phyloP scores from a whole-genome alignment of 2,113 vertebrate genomes.

The Brachypteracias leptosomus region DNA sequence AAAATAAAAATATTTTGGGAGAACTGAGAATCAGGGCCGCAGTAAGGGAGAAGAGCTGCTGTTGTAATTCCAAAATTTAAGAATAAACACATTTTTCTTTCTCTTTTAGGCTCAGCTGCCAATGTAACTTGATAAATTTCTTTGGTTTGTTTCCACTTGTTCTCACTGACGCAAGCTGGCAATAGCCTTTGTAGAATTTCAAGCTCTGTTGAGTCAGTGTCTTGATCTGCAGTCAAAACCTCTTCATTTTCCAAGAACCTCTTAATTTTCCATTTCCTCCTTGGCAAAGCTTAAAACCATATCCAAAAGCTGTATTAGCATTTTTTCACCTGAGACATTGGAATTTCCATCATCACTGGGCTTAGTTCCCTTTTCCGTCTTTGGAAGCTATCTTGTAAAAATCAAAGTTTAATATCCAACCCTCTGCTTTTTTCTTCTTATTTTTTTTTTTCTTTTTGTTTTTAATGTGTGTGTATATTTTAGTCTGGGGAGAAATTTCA shows the following conservation, averaged over 20 bases:
- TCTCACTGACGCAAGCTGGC: slow-evolving; percentile 68
- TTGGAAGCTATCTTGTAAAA: slow-evolving; percentile 16
- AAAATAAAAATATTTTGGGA: not conserved
- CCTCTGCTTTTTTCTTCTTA: not conserved
- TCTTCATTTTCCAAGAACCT: slow-evolving; percentile 60
- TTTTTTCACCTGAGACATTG: slow-evolving; percentile 54
- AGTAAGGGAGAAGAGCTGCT: not conserved
- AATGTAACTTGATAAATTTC: slow-evolving; percentile 48
- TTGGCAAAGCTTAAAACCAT: slow-evolving; percentile 13
- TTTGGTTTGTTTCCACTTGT: slow-evolving; percentile 68
- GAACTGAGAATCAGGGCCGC: not conserved
- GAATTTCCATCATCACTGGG: not conserved
- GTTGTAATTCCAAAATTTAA: slow-evolving; percentile 47
- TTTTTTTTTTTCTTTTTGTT: not conserved
- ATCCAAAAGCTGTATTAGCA: slow-evolving; percentile 11
- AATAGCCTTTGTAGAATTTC: slow-evolving; percentile 55
- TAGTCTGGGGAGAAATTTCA: not conserved
- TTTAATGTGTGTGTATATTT: not conserved
- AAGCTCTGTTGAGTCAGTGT: slow-evolving; percentile 48
- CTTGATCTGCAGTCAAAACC: slow-evolving; percentile 65
- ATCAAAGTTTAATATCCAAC: not conserved
- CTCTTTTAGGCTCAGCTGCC: slow-evolving; percentile 17
- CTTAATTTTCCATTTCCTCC: slow-evolving; percentile 65
- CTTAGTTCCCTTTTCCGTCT: not conserved
- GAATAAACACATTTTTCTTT: slow-evolving; percentile 41